Conservation (phyloP, 1,140 invertebrate species). For the Atta texana region DNA sequence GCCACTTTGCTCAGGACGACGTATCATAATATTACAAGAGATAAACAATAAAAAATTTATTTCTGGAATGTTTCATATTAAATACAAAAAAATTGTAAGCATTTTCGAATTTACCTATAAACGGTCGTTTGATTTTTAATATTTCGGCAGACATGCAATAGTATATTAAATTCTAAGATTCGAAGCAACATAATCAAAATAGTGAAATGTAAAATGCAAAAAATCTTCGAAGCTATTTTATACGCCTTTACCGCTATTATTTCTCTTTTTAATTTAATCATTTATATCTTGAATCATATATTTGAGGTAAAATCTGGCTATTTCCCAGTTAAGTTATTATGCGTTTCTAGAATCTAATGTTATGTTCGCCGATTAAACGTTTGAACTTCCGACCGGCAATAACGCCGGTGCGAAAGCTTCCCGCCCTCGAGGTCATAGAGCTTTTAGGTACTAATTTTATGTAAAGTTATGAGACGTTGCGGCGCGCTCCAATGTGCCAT, state of each 20-base stretch:
- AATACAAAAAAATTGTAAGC: too few species aligned
- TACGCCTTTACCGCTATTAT: neutral
- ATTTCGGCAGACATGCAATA: neutral
- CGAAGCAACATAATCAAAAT: neutral
- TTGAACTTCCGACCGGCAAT: neutral
- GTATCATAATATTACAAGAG: too few species aligned
- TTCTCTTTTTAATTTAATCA: neutral
- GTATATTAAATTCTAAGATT: neutral
- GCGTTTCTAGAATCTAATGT: conserved; percentile 36
- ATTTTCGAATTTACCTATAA: too few species aligned
- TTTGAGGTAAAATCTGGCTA: neutral
- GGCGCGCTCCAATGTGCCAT: conserved; percentile 77
- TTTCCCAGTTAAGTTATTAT: conserved; percentile 15
- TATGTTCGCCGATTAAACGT: conserved; percentile 43
- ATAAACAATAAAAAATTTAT: too few species aligned
- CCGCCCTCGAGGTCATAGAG: conserved; percentile 77
- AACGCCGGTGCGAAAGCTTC: conserved; percentile 40
- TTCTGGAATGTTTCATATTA: too few species aligned
- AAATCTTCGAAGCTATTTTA: neutral
- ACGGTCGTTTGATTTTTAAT: neutral
- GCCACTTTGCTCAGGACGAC: too few species aligned
- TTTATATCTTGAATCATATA: neutral
- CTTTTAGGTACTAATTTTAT: conserved; percentile 85
- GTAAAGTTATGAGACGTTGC: conserved; percentile 82
- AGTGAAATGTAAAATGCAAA: neutral